phyloP scores from a whole-genome alignment of 2,888 invertebrate genomes.

The Stenodema calcarata region DNA sequence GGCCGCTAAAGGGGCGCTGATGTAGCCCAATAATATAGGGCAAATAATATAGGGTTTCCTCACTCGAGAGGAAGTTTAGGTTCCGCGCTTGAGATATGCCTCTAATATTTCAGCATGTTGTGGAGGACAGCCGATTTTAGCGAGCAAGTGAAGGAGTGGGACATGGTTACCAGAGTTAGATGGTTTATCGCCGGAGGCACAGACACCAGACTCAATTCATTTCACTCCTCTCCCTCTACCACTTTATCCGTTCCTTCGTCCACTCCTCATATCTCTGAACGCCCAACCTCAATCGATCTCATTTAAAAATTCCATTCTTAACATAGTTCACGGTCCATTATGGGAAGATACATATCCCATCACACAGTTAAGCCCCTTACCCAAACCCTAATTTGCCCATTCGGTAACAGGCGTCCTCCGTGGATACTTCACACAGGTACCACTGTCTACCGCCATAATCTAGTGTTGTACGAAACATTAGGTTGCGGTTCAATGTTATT shows the following conservation, averaged over 20 bases:
- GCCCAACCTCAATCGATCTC: no score
- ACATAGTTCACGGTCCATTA: no score
- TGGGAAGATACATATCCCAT: no score
- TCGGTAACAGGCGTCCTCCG: no score
- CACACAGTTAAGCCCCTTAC: no score
- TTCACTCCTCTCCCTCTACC: background rate
- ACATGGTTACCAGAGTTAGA: background rate
- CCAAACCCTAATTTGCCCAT: no score
- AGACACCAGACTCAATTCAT: slow-evolving; percentile 8
- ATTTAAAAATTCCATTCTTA: no score
- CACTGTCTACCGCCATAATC: no score
- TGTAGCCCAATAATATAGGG: background rate
- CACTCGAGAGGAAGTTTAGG: background rate
- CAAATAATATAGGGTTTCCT: background rate
- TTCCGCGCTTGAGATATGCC: background rate
- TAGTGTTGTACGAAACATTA: no score
- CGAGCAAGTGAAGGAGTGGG: background rate
- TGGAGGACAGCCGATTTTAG: background rate
- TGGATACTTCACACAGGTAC: no score
- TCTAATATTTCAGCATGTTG: background rate
- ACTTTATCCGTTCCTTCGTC: background rate
- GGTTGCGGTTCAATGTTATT: no score
- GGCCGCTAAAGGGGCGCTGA: background rate
- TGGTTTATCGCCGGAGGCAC: background rate
- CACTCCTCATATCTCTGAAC: background rate